Base-by-base conservation (phyloP, 2,797 vertebrate species). In the Myripristis murdjan region DNA sequence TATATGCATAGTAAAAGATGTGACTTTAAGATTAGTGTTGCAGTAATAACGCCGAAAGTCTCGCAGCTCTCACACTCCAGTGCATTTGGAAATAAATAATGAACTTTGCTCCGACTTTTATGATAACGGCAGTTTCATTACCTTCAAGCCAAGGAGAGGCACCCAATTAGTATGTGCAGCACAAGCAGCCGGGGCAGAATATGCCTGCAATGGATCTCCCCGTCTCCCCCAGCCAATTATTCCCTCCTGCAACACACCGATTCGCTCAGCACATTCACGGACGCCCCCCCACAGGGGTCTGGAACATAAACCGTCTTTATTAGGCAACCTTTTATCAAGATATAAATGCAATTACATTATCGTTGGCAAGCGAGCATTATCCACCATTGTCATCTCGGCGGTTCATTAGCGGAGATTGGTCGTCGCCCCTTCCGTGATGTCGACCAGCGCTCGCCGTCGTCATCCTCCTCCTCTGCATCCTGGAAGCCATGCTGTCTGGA, bases 131-230 rank as follows among this genome's bases (percentile, higher is more conserved):
- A 61, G 73, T 88, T 91, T 88, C 88, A 88, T 88, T 91, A 89
- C 86, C 90, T 89, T 77, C 80, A 83, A 87, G 72, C 85, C 86
- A 75, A 80, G 77, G 83, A 91, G 78, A 91, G 72, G 69, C 35
- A 18, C 33, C 90, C 89, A 91, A 93, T 93, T 92, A 93, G 89
- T 82, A 81, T 89, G 87, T 83, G 84, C 83, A 79, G 87, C 85
- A 87, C 80, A 77, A 70, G 81, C 85, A 68, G 77, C 54, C 57
- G 46, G 79, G 83, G 81, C 87, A 77, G 70, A 85, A 80, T 64
- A 70, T 46, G 75, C 83, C 77, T 43, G 64, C 82, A 55, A 23
- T 58, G 81, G 84, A 73, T 82, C 80, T 70, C 77, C 85, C 72
- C 7, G 60, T 71, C 78, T 88, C 85, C 87, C 81, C 67, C 48